phyloP scores from a whole-genome alignment of 1,140 invertebrate species.

The Drosophila albomicans region DNA sequence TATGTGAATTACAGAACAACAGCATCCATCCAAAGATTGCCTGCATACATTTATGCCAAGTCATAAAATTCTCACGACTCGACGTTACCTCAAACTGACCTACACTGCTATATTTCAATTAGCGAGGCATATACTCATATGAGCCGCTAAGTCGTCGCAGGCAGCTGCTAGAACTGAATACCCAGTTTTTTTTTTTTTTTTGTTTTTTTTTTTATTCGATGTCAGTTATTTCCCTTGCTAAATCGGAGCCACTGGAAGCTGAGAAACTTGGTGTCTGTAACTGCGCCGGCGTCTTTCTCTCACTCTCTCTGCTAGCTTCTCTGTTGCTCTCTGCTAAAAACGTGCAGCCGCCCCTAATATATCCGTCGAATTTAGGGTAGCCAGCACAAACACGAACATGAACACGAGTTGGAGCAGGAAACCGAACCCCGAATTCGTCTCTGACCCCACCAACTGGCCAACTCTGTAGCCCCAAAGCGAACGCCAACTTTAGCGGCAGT shows the following conservation, averaged over 20 bases:
- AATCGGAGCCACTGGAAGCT: conserved; percentile 50
- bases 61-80: conserved; percentile 64
- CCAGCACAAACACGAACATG: conserved; percentile 6
- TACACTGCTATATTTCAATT: conserved; percentile 72
- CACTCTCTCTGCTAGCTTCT: background rate
- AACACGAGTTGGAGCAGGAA: background rate
- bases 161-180: conserved; percentile 48
- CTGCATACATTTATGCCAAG: conserved; percentile 29
- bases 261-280: background rate
- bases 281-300: conserved; percentile 53
- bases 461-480: background rate
- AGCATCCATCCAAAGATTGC: background rate
- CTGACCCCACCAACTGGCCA: conserved; percentile 6
- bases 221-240: conserved; percentile 56
- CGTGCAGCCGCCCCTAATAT: conserved; percentile 33
- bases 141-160: conserved; percentile 27
- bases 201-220: conserved; percentile 59
- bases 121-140: conserved; percentile 36
- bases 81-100: conserved; percentile 55
- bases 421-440: conserved; percentile 11
- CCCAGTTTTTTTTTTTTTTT: conserved; percentile 61
- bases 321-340: conserved; percentile 15
- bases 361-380: conserved; percentile 26
- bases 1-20: conserved; percentile 1
- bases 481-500: conserved; percentile 15